Conservation (phyloP, 1,140 invertebrate species). For the Drosophila orena region DNA sequence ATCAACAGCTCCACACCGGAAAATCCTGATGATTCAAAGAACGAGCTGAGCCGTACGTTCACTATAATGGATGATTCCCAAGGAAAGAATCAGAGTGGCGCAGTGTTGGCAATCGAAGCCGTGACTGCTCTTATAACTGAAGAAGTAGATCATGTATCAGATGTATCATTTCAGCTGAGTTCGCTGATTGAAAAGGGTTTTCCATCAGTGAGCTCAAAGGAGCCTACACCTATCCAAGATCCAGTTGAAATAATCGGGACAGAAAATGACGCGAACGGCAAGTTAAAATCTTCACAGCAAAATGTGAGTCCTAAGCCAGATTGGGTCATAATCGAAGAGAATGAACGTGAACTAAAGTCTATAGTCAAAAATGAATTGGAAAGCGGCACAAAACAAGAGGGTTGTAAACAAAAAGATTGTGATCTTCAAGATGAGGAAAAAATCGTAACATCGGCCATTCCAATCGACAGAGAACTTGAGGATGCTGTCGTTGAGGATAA, state of each 20-base stretch:
- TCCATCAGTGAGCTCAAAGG: not conserved
- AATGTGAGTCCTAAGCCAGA: not conserved
- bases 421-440: not conserved
- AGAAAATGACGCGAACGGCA: not conserved
- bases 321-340: not conserved
- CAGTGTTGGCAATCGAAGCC: not conserved
- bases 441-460: not conserved
- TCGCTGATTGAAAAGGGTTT: not conserved
- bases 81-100: not conserved
- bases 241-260: not conserved
- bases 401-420: not conserved
- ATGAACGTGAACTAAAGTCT: not conserved
- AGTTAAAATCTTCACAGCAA: not conserved
- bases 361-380: not conserved
- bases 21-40: not conserved
- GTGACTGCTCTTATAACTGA: not conserved
- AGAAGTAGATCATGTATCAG: not conserved
- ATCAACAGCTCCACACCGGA: slow-evolving; percentile 34
- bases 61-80: slow-evolving; percentile 40
- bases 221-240: not conserved
- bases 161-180: not conserved
- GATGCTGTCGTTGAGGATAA: slow-evolving; percentile 27
- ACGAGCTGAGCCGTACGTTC: slow-evolving; percentile 61
- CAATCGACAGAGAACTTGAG: not conserved
- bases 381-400: not conserved